Evolutionary conservation across 2,113 vertebrate genomes (phyloP), one percentile per base, ranked within the genome.

Genomic region (Amphiprion ocellaris): DNA sequence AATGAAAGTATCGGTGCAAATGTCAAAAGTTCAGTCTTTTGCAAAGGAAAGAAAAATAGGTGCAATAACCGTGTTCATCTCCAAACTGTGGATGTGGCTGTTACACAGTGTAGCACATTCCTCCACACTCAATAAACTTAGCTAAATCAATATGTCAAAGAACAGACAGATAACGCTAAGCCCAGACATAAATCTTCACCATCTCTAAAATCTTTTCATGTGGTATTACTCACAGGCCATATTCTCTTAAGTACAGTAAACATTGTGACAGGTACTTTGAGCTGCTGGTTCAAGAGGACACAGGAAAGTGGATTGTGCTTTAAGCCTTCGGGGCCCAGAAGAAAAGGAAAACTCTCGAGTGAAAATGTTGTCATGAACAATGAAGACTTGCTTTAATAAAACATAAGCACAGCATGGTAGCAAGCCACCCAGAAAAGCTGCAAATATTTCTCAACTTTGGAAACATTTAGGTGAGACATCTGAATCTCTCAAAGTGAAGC

Each of bases 101-200:
- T 81, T 75, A 61, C 62, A 81, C 74, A 61, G 80, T 78, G 85
- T 44, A 62, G 81, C 84, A 67, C 82, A 90, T 93, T 92, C 92
- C 87, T 90, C 90, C 81, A 90, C 93, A 89, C 88, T 92, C 89
- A 91, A 94, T 94, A 94, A 93, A 94, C 72, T 77, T 74, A n/a
- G 60, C 63, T 64, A 69, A 66, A 90, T 93, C 89, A 93, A 93
- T 92, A 88, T 84, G 90, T 93, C 92, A 91, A 89, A 91, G 87
- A 90, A 79, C 77, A 84, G 71, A 84, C 83, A 83, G 91, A 92
- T 93, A 92, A 91, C 70, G 19, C 74, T 91, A 92, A 92, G 90
- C 90, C 67, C 26, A 23, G 55, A 78, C 89, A 93, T 94, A 89
- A 94, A 93, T 94, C 94, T 81, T 54, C 21, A 63, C 72, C 87